A percentile compares a stretch with the other conserved stretches of the same genome.
Evolutionary conservation across 1,140 invertebrate species (phyloP).

Genomic region (Streblospio benedicti): DNA sequence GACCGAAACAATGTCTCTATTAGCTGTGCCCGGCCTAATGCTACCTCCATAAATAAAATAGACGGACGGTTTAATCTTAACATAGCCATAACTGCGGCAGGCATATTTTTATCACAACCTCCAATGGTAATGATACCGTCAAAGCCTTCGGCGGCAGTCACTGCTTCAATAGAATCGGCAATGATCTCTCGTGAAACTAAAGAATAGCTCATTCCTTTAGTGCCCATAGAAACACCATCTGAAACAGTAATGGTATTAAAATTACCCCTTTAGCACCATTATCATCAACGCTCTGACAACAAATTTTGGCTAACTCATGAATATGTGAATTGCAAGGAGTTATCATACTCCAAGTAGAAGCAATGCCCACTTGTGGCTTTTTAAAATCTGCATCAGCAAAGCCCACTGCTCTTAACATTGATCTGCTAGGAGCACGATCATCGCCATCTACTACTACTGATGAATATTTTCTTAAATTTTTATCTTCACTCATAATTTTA

Average conservation of each 20-base stretch:
- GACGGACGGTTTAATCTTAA: constrained; percentile 24
- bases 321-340: constrained; percentile 14
- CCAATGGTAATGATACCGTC: constrained; percentile 23
- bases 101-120: constrained; percentile 28
- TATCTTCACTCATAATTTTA: no score
- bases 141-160: constrained; percentile 16
- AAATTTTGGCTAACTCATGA: constrained; percentile 5
- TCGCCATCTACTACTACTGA: neutral
- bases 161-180: constrained; percentile 24
- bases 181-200: constrained; percentile 23
- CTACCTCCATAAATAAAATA: constrained; percentile 26
- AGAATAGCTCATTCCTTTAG: constrained; percentile 27
- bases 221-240: constrained; percentile 25
- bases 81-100: constrained; percentile 25
- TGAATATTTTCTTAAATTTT: neutral
- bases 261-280: neutral
- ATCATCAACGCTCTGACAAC: neutral
- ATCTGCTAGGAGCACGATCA: neutral
- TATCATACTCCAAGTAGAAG: neutral
- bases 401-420: constrained; percentile 12
- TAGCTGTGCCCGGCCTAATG: constrained; percentile 21
- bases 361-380: constrained; percentile 14
- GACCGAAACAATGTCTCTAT: constrained; percentile 1
- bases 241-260: constrained; percentile 28
- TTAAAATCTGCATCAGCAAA: constrained; percentile 14